Conservation (phyloP, 2,888 invertebrate species). For the Anthoptus insignis region DNA sequence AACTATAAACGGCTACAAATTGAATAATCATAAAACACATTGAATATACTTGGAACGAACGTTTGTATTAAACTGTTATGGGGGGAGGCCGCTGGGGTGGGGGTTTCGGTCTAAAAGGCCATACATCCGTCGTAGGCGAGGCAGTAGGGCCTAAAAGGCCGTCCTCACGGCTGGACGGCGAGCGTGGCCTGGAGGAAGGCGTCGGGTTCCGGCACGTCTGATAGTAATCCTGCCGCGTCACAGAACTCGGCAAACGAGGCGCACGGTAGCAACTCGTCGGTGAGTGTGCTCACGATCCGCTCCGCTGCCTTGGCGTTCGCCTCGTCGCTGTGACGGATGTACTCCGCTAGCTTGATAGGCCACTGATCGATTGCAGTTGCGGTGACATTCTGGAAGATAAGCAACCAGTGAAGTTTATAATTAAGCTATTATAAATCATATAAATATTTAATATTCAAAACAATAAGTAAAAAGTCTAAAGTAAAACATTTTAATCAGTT, state of each 20-base stretch:
- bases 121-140: constrained; percentile 67
- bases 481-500: too few species aligned
- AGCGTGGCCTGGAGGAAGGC: constrained; percentile 67
- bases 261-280: constrained; percentile 96
- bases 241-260: constrained; percentile 97
- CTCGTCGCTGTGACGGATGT: constrained; percentile 98
- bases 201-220: constrained; percentile 89
- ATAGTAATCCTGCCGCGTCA: constrained; percentile 95
- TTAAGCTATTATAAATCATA: too few species aligned
- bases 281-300: constrained; percentile 92
- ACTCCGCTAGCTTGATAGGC: constrained; percentile 96
- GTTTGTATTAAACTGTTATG: neutral
- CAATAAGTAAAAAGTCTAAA: too few species aligned
- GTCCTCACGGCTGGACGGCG: constrained; percentile 72
- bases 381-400: constrained; percentile 86
- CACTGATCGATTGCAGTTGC: constrained; percentile 93
- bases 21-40: constrained; percentile 25
- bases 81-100: neutral
- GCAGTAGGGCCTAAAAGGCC: constrained; percentile 63
- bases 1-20: constrained; percentile 10
- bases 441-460: too few species aligned
- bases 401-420: too few species aligned
- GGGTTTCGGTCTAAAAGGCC: constrained; percentile 55
- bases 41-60: neutral
- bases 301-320: constrained; percentile 96